Evolutionary conservation across 1,140 invertebrate genomes (phyloP).

Genomic region (Drosophila arizonae): DNA sequence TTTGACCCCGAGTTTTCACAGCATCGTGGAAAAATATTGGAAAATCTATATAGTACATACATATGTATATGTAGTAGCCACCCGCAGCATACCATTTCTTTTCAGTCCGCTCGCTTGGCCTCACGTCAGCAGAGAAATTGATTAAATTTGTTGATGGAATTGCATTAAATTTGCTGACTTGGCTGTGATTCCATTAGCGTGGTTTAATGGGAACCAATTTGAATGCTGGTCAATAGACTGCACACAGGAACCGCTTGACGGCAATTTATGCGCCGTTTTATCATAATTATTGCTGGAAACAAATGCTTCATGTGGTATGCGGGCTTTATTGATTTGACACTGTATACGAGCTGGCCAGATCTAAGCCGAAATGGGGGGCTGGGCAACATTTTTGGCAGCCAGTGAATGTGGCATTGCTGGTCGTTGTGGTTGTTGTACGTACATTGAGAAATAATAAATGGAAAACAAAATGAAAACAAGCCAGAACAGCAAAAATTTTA

Average conservation of each 20-base stretch:
- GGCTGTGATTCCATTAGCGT: constrained; percentile 64
- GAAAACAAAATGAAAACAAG: constrained; percentile 1
- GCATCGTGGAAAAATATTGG: constrained; percentile 17
- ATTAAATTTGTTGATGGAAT: constrained; percentile 45
- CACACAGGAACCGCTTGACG: constrained; percentile 29
- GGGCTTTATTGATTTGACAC: constrained; percentile 50
- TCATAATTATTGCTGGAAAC: constrained; percentile 53
- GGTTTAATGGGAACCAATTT: constrained; percentile 29
- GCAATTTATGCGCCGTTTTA: constrained; percentile 44
- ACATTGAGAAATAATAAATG: constrained; percentile 9
- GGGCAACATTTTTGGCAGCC: constrained; percentile 36
- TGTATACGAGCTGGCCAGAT: constrained; percentile 4
- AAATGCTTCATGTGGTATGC: constrained; percentile 23
- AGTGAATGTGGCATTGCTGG: constrained; percentile 10
- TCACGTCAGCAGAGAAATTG: constrained; percentile 30
- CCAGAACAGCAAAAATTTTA: constrained; percentile 55
- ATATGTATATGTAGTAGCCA: neutral
- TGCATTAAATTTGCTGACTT: constrained; percentile 69
- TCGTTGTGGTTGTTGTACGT: neutral
- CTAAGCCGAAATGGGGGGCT: too few relatives aligned
- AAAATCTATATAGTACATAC: constrained; percentile 20
- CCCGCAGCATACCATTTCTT: neutral
- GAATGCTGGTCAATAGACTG: constrained; percentile 25
- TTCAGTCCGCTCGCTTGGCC: neutral
- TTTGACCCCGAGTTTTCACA: neutral